phyloP scores from a whole-genome alignment of 2,888 invertebrate species.

The Tubiluchus corallicola region DNA sequence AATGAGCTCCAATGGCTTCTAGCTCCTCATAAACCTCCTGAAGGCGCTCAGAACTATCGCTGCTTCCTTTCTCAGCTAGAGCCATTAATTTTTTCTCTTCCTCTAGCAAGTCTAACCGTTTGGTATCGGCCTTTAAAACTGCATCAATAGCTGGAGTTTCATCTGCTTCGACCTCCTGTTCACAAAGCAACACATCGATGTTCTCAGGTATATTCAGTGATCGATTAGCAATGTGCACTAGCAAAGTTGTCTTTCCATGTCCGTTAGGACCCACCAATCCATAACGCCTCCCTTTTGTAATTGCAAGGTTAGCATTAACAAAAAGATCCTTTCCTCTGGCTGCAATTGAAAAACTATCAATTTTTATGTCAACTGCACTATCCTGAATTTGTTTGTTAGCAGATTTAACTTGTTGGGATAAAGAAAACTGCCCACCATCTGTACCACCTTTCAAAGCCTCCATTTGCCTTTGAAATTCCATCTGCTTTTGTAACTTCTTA shows the following conservation, averaged over 20 bases:
- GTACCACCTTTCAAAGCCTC: neutral
- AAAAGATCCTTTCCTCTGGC: slow-evolving; percentile 95
- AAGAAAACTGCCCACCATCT: slow-evolving; percentile 64
- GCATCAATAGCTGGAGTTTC: slow-evolving; percentile 80
- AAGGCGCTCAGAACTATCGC: slow-evolving; percentile 51
- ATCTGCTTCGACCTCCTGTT: slow-evolving; percentile 78
- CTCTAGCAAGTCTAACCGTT: slow-evolving; percentile 55
- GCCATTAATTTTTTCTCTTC: slow-evolving; percentile 66
- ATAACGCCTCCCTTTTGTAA: slow-evolving; percentile 81
- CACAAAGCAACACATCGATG: slow-evolving; percentile 88
- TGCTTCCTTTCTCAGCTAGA: slow-evolving; percentile 45
- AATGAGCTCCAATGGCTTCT: slow-evolving; percentile 88
- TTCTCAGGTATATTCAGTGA: slow-evolving; percentile 85
- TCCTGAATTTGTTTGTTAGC: slow-evolving; percentile 48
- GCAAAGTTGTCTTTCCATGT: slow-evolving; percentile 91
- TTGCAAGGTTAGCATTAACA: slow-evolving; percentile 78
- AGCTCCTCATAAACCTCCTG: slow-evolving; percentile 70
- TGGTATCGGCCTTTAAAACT: slow-evolving; percentile 77
- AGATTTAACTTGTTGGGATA: slow-evolving; percentile 51
- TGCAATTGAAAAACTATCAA: slow-evolving; percentile 87
- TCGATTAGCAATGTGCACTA: slow-evolving; percentile 74
- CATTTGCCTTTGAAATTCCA: neutral
- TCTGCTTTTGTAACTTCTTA: slow-evolving; percentile 1
- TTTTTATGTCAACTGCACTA: slow-evolving; percentile 86
- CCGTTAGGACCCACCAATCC: slow-evolving; percentile 95